Conservation (phyloP, 2,888 invertebrate species). For the Euzophera pinguis region DNA sequence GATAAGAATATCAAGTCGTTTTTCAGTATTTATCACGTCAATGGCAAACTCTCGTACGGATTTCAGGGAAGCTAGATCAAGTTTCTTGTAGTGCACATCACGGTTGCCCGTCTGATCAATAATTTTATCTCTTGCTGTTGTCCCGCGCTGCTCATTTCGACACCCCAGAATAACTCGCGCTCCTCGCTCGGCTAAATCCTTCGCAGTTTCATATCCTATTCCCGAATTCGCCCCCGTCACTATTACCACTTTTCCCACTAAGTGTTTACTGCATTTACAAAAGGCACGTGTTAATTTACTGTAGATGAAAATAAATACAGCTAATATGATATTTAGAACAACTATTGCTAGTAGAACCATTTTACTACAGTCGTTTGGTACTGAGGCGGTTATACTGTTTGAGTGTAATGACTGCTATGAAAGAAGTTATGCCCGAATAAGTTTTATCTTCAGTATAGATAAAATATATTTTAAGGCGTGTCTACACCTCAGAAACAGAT, state of each 20-base stretch:
- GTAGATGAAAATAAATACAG: background rate
- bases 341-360: background rate
- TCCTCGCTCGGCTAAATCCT: slow-evolving; percentile 41
- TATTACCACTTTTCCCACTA: slow-evolving; percentile 67
- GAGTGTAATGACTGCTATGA: too few species aligned
- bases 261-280: slow-evolving; percentile 46
- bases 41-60: slow-evolving; percentile 63
- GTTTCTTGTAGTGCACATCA: slow-evolving; percentile 23
- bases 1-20: slow-evolving; percentile 54
- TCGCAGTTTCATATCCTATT: slow-evolving; percentile 50
- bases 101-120: slow-evolving; percentile 24
- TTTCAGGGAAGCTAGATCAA: slow-evolving; percentile 38
- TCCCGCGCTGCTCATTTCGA: slow-evolving; percentile 36
- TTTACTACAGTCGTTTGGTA: background rate
- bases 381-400: background rate
- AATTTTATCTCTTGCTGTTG: slow-evolving; percentile 27
- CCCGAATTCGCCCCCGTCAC: slow-evolving; percentile 35
- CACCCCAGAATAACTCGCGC: slow-evolving; percentile 49
- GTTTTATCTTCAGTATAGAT: too few species aligned
- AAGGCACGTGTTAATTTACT: slow-evolving; percentile 41
- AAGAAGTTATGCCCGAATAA: too few species aligned
- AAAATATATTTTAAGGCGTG: too few species aligned
- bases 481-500: too few species aligned
- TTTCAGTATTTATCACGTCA: slow-evolving; percentile 43
- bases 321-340: background rate